Evolutionary conservation across 2,888 invertebrate species (phyloP).

Genomic region (Drosophila recens): DNA sequence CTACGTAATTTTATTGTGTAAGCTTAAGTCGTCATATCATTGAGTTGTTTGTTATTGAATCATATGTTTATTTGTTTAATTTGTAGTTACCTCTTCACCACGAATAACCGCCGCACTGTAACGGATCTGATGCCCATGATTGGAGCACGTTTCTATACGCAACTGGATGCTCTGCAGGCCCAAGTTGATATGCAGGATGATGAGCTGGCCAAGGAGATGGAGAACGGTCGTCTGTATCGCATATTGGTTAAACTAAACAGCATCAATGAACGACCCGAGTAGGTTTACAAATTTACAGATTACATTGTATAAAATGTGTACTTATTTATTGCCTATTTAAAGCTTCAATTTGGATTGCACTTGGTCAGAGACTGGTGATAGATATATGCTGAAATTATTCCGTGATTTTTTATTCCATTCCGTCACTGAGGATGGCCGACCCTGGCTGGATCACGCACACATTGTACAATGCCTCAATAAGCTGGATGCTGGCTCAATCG

Average conservation of each 20-base stretch:
- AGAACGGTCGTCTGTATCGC: conserved; percentile 96
- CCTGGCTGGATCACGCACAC: conserved; percentile 99
- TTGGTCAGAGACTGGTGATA: conserved; percentile 99
- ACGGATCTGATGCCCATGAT: conserved; percentile 99
- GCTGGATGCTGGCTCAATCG: conserved; percentile 92
- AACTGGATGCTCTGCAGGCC: conserved; percentile 95
- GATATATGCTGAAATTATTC: conserved; percentile 99
- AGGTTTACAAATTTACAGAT: conserved; percentile 82
- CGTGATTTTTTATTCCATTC: conserved; percentile 99
- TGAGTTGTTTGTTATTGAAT: neutral
- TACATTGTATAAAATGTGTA: neutral
- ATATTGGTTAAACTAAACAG: conserved; percentile 95
- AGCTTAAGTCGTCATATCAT: conserved; percentile 67
- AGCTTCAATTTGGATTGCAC: conserved; percentile 96
- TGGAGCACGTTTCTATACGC: conserved; percentile 97
- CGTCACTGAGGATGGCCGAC: conserved; percentile 95
- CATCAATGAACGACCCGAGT: conserved; percentile 98
- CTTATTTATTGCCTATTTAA: neutral
- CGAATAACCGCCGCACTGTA: conserved; percentile 90
- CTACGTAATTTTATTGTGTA: conserved; percentile 97
- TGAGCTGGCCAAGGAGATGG: conserved; percentile 96
- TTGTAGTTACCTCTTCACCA: conserved; percentile 90
- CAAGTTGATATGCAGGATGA: conserved; percentile 95
- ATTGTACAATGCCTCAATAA: conserved; percentile 97
- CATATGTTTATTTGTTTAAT: neutral